Conservation (phyloP, 2,113 vertebrate species). For the Sphaerodactylus townsendi region DNA sequence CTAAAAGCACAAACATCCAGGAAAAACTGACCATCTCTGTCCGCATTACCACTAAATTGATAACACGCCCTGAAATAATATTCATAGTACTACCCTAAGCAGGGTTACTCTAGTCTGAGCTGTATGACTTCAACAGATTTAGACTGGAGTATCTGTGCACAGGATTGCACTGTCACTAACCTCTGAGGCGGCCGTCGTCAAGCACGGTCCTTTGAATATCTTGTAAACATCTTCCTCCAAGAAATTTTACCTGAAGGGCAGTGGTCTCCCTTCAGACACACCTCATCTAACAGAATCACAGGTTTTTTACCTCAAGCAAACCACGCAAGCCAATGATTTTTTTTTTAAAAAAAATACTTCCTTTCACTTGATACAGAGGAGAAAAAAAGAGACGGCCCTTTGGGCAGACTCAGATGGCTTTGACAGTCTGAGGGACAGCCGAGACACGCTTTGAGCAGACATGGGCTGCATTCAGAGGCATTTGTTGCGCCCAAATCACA, state of each 20-base stretch:
- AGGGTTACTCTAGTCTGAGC: too few relatives aligned
- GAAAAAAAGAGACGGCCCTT: neutral
- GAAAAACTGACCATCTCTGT: too few relatives aligned
- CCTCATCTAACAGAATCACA: neutral
- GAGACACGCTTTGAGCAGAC: too few relatives aligned
- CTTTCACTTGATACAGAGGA: neutral
- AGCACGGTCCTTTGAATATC: too few relatives aligned
- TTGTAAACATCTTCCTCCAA: neutral
- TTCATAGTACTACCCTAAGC: too few relatives aligned
- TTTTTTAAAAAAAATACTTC: neutral
- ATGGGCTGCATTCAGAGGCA: too few relatives aligned
- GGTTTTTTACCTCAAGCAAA: neutral
- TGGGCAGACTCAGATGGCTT: neutral
- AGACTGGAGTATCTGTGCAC: too few relatives aligned
- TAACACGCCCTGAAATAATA: too few relatives aligned
- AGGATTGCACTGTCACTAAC: too few relatives aligned
- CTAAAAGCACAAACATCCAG: neutral
- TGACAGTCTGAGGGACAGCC: neutral
- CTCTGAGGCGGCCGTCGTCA: too few relatives aligned
- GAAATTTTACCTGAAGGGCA: neutral
- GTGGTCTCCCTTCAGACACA: neutral
- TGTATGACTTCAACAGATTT: too few relatives aligned
- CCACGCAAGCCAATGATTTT: neutral
- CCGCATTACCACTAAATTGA: too few relatives aligned
- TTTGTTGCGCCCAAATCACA: neutral